Evolutionary conservation across 2,113 vertebrate species (phyloP), one percentile per base, ranked within the genome.

Genomic region (Centrocercus urophasianus): DNA sequence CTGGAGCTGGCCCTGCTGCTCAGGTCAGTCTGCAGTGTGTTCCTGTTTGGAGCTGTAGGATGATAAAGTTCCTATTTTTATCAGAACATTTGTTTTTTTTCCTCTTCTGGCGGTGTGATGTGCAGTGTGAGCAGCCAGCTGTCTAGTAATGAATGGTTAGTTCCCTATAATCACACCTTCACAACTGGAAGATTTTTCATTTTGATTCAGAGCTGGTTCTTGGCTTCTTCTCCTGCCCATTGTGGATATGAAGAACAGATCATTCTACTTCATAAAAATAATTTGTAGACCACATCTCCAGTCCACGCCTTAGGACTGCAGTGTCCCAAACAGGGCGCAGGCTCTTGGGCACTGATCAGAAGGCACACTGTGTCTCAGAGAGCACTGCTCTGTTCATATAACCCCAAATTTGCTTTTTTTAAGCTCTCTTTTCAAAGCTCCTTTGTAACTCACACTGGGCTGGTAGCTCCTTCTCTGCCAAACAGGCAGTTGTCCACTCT

Each of bases 271-370:
- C 3, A 18, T 20, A 24, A 8, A 27, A 8, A 11, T 21, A 36
- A 24, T 30, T 22, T 43, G 16, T 9, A 25, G 38, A 15, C 6
- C 4, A 1, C 12, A 4, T 32, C 47, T 67, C 6, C 6, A 2
- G 22, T 4, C 10, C 9, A 3, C 4, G 42, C 15, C 30, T 16
- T 27, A 25, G 30, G 11, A 27, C 13, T 13, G 30, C 32, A 13
- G 47, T 6, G 3, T 54, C 38, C 32, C 77, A 13, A 19, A 24
- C 22, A 0, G 0, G n/a, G 25, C 6, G 1, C 2, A 9, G 76
- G 8, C 36, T 34, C 12, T 1, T 19, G 10, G 18, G 21, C 5
- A 25, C 3, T 67, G 47, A 7, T 0, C 2, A 2, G 77, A 73
- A 60, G 10, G 36, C 1, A 15, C 7, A 4, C 15, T 1, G 14